phyloP scores from a whole-genome alignment of 2,113 vertebrate genomes.

The Procavia capensis region DNA sequence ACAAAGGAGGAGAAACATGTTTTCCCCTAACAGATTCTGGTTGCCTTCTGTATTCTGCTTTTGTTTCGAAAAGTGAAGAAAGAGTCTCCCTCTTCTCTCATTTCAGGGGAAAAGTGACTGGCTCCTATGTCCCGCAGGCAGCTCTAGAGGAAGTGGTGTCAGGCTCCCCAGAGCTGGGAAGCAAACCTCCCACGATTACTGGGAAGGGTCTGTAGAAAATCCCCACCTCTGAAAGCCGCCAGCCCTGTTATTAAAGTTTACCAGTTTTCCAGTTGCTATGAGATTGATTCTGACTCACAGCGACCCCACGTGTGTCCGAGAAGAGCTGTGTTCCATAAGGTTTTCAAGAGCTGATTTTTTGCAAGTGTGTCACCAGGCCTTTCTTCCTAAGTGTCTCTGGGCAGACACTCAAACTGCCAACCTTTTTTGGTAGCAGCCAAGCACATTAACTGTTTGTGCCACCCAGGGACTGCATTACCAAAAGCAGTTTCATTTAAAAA shows the following conservation, averaged over 20 bases:
- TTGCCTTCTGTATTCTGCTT: conserved; percentile 56
- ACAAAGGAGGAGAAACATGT: not conserved
- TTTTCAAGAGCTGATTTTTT: not conserved
- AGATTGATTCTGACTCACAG: not conserved
- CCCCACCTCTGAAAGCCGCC: not conserved
- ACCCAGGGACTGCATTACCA: not conserved
- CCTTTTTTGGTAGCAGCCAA: not conserved
- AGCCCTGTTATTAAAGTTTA: not conserved
- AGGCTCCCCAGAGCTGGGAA: not conserved
- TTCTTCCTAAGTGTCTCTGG: not conserved
- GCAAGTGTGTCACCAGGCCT: not conserved
- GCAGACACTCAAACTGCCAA: not conserved
- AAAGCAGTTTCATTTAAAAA: not conserved
- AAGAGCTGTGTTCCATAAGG: not conserved
- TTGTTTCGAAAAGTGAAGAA: conserved; percentile 10
- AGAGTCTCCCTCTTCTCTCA: not conserved
- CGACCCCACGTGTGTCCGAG: not conserved
- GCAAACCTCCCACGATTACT: not conserved
- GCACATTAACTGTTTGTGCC: not conserved
- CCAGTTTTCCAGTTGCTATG: not conserved
- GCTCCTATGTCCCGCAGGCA: not conserved
- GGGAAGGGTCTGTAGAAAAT: conserved; percentile 42
- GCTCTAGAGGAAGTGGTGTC: not conserved
- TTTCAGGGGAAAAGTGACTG: not conserved
- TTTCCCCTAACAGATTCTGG: not conserved